Conservation (phyloP, 2,113 vertebrate species). For the Diphyllodes magnificus region DNA sequence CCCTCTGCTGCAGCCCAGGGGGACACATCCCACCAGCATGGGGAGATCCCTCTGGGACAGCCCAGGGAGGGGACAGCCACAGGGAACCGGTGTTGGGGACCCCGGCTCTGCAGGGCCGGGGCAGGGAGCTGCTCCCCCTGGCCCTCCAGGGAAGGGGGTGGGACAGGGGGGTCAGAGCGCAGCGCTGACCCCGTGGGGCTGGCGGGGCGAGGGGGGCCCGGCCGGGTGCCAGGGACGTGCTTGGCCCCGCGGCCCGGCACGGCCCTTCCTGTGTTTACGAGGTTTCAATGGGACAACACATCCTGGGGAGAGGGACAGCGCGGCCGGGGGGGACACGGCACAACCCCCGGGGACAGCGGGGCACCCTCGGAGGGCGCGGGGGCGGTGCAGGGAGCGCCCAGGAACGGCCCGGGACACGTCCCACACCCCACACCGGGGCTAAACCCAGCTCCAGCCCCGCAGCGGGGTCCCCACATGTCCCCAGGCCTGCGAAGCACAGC, state of each 20-base stretch:
- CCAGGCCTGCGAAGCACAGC: accelerated
- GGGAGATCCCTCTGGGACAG: not conserved
- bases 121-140: not conserved
- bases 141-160: not conserved
- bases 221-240: not conserved
- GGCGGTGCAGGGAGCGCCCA: not conserved
- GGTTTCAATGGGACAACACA: not conserved
- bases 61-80: not conserved
- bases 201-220: not conserved
- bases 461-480: not conserved
- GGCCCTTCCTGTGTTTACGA: slow-evolving; percentile 35
- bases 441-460: accelerated
- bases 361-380: accelerated
- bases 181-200: not conserved
- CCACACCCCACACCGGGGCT: not conserved
- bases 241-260: not conserved
- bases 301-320: not conserved
- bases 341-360: not conserved
- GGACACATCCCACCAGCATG: not conserved
- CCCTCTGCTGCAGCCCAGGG: not conserved
- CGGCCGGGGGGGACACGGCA: accelerated
- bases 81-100: accelerated
- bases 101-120: accelerated
- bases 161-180: not conserved
- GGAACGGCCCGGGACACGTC: accelerated